These are phyloP conservation scores for Nomada lathburiana DNA, from an alignment of 2,888 invertebrate species.

Conservation along the genomic window DNA sequence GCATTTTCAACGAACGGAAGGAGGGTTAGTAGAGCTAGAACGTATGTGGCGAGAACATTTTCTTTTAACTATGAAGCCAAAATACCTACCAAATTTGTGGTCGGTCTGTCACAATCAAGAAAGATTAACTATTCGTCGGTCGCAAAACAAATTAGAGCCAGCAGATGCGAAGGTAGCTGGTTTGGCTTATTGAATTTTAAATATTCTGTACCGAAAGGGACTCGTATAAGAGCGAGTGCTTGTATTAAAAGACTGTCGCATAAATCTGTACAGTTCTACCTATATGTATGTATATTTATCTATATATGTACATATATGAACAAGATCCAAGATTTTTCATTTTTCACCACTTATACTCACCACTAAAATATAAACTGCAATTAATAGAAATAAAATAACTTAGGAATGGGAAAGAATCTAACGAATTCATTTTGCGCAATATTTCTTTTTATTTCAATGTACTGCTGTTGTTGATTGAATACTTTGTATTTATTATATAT, in stretches of 20 bases:
- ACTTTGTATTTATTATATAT: slow-evolving; percentile 36
- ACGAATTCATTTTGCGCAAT: not conserved
- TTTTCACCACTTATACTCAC: not conserved
- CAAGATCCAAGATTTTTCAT: slow-evolving; percentile 10
- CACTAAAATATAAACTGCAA: not conserved
- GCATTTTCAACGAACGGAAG: slow-evolving; percentile 85
- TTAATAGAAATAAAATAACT: slow-evolving; percentile 10
- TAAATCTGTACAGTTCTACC: slow-evolving; percentile 60
- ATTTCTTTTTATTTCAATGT: slow-evolving; percentile 29
- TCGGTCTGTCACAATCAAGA: slow-evolving; percentile 90
- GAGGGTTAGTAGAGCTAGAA: slow-evolving; percentile 89
- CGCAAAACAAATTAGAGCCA: slow-evolving; percentile 80
- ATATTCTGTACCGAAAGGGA: slow-evolving; percentile 70
- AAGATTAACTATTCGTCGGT: slow-evolving; percentile 84
- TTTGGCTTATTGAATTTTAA: slow-evolving; percentile 59
- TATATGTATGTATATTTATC: slow-evolving; percentile 43
- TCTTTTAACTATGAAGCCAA: slow-evolving; percentile 89
- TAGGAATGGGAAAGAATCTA: not conserved
- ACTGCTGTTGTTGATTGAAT: not conserved
- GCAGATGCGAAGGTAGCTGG: slow-evolving; percentile 81
- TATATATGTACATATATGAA: slow-evolving; percentile 30
- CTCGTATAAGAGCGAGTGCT: slow-evolving; percentile 80
- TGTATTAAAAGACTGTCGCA: slow-evolving; percentile 73
- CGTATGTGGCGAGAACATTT: slow-evolving; percentile 92
- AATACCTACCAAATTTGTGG: slow-evolving; percentile 90